Evolutionary conservation across 2,888 invertebrate species (phyloP), one percentile per base, ranked within the genome.

Genomic region (Sicus ferrugineus): DNA sequence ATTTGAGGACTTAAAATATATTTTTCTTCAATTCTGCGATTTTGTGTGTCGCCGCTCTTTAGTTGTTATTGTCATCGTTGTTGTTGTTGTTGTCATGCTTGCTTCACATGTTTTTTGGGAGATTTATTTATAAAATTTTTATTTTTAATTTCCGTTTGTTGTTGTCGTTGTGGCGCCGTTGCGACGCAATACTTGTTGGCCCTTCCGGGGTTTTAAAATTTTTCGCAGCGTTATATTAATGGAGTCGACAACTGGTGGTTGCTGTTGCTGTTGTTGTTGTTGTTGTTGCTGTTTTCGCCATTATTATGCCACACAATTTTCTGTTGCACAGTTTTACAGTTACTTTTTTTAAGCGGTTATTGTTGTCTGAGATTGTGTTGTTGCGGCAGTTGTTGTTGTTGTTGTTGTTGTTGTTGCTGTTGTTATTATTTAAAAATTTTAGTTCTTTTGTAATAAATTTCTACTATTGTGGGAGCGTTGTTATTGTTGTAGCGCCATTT

Each of bases 361-460:
- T 54, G n/a, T 28, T 42, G 42, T n/a, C 46, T 50, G 28, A 59
- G 19, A 46, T 68, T 61, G 23, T 52, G 52, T 68, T 50, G 38
- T 38, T 21, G 50, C 19, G 31, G 48, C 66, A 66, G 69, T 61
- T 65, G 4, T 52, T 38, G 38, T 16, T 50, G 34, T 64, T 59
- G 50, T 23, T 66, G 42, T 34, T 58, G 34, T 34, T 52, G n/a
- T 58, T 38, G 38, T 52, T 67, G 14, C 16, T 42, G 30, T 38
- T 69, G 26, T 62, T 6, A 14, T 59, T 59, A 23, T 62, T 68
- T 67, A 58, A 56, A 46, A 58, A 46, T 42, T 64, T 46, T 59
- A 68, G 34, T 68, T 59, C 66, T 52, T 68, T 64, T 67, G 65
- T 21, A 30, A 7, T 21, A 42, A 31, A 71, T 63, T 69, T 67